phyloP scores from a whole-genome alignment of 2,888 invertebrate species.

The Andricus quercusramuli region DNA sequence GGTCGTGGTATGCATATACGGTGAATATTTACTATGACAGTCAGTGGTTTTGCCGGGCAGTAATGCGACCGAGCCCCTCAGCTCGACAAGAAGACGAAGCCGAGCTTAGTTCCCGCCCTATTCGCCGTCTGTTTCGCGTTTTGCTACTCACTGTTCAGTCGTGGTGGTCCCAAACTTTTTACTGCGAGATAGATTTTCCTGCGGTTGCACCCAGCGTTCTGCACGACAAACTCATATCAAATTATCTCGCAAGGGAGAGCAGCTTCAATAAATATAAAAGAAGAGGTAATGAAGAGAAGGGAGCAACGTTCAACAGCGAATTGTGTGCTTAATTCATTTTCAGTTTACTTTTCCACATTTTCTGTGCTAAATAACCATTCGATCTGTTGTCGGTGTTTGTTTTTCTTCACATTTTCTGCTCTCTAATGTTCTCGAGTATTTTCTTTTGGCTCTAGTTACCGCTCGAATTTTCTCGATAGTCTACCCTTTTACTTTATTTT shows the following conservation, averaged over 20 bases:
- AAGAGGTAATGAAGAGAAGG: constrained; percentile 21
- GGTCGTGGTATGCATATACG: constrained; percentile 57
- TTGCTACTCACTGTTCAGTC: constrained; percentile 50
- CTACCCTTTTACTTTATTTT: constrained; percentile 26
- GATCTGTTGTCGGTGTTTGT: constrained; percentile 54
- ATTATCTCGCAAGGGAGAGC: constrained; percentile 27
- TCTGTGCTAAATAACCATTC: constrained; percentile 64
- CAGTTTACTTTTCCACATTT: neutral
- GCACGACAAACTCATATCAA: constrained; percentile 30
- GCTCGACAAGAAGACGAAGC: constrained; percentile 66
- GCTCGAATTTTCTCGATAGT: constrained; percentile 48
- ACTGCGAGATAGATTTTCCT: constrained; percentile 28
- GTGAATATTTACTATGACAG: constrained; percentile 69
- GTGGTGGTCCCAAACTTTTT: constrained; percentile 29
- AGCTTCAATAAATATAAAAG: constrained; percentile 32
- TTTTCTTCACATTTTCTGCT: constrained; percentile 35
- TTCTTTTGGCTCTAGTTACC: constrained; percentile 35
- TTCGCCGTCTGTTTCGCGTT: constrained; percentile 57
- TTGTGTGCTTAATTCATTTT: constrained; percentile 18
- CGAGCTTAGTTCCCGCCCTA: constrained; percentile 45
- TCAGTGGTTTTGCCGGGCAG: constrained; percentile 68
- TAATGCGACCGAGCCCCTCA: constrained; percentile 68
- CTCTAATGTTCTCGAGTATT: constrained; percentile 37
- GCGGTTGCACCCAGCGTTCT: constrained; percentile 5
- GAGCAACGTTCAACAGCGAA: neutral